Conservation (phyloP, 1,140 invertebrate species). For the Wiebesia pumilae region DNA sequence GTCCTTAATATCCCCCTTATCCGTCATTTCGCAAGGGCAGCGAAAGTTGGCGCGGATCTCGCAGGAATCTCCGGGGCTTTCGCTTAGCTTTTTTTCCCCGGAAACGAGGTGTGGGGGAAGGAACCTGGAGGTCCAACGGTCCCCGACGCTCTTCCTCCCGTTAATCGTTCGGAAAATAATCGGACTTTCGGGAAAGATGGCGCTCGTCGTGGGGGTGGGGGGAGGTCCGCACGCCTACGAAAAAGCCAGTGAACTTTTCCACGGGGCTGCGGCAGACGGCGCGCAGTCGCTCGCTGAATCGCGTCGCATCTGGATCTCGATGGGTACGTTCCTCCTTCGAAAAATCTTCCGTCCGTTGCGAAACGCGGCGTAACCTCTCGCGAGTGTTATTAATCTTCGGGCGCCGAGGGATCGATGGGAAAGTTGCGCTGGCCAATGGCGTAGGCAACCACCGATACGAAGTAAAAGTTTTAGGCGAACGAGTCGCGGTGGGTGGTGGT, state of each 20-base stretch:
- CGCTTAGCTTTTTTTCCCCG: too few species aligned
- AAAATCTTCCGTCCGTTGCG: too few species aligned
- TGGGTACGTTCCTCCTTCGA: neutral
- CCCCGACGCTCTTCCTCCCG: neutral
- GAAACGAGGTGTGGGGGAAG: too few species aligned
- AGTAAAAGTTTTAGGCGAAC: constrained; percentile 10
- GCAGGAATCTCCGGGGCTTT: too few species aligned
- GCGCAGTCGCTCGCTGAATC: neutral
- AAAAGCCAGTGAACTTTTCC: neutral
- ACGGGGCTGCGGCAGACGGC: neutral
- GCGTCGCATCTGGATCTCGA: neutral
- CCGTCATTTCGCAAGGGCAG: too few species aligned
- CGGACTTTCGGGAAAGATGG: neutral
- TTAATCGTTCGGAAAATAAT: neutral
- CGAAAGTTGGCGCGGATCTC: too few species aligned
- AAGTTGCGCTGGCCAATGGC: too few species aligned
- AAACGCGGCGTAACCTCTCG: too few species aligned
- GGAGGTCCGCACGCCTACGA: neutral
- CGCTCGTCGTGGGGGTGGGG: too few species aligned
- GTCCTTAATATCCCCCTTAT: too few species aligned
- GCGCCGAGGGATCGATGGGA: neutral
- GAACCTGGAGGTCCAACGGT: neutral
- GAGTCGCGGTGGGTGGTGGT: neutral
- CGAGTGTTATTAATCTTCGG: too few species aligned
- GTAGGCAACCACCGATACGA: neutral